These are phyloP conservation scores for Siniperca knerii DNA, from an alignment of 2,113 vertebrate genomes.

Conservation along the genomic window DNA sequence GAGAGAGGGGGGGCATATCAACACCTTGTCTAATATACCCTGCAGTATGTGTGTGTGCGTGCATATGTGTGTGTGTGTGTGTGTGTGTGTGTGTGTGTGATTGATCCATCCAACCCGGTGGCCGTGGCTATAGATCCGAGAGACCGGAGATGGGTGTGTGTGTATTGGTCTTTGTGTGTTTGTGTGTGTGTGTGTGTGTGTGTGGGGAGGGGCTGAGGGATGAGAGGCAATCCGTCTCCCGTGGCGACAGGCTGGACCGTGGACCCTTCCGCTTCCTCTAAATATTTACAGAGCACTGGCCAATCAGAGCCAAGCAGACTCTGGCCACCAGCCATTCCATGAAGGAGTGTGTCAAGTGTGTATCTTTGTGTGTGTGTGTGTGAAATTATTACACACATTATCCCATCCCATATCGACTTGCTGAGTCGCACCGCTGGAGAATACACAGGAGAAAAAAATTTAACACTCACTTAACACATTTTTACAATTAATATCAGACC, in stretches of 20 bases:
- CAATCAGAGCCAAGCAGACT: conserved; percentile 63
- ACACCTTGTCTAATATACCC: conserved; percentile 74
- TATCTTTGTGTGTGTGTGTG: conserved; percentile 14
- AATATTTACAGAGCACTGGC: conserved; percentile 80
- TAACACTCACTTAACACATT: conserved; percentile 23
- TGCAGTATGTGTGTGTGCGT: conserved; percentile 22
- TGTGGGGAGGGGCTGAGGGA: conserved; percentile 69
- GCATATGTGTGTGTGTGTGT: conserved; percentile 13
- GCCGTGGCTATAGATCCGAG: conserved; percentile 46
- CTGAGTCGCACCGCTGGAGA: neutral
- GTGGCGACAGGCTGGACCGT: conserved; percentile 75
- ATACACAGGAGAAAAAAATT: neutral
- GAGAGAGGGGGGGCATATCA: conserved; percentile 61
- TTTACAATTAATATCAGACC: conserved; percentile 43
- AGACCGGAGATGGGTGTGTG: conserved; percentile 54
- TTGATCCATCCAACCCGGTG: conserved; percentile 73
- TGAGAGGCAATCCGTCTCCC: conserved; percentile 78
- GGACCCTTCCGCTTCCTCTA: conserved; percentile 81
- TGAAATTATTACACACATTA: conserved; percentile 35
- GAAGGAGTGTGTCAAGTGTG: conserved; percentile 51
- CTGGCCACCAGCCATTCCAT: conserved; percentile 59
- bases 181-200: conserved; percentile 49
- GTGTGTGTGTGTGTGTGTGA: conserved; percentile 59
- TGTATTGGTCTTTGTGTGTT: conserved; percentile 17
- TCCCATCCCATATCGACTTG: neutral